These are phyloP conservation scores for Delphinapterus leucas DNA, from an alignment of 2,113 vertebrate species.

Conservation along the genomic window DNA sequence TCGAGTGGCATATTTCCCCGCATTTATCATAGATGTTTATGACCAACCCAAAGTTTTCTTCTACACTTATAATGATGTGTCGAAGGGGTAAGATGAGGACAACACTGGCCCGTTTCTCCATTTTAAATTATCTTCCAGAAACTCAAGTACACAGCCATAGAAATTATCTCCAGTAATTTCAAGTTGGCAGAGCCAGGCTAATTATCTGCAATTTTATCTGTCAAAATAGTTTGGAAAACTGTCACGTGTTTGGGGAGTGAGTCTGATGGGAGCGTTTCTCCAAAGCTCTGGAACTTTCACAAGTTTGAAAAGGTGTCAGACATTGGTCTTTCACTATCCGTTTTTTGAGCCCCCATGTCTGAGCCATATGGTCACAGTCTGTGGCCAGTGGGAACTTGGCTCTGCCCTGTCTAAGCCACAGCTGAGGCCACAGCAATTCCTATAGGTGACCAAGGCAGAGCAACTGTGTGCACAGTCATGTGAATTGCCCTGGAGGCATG, in stretches of 20 bases:
- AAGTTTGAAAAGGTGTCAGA: not conserved
- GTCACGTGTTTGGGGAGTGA: not conserved
- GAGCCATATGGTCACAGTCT: not conserved
- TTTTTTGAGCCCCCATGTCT: not conserved
- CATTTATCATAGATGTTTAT: not conserved
- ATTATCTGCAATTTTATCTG: constrained; percentile 71
- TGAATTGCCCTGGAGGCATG: not conserved
- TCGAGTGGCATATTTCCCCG: not conserved
- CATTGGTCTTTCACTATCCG: not conserved
- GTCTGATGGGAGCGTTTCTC: not conserved
- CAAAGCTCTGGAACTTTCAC: not conserved
- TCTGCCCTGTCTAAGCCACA: not conserved
- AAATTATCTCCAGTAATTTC: constrained; percentile 60
- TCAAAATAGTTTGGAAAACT: constrained; percentile 61
- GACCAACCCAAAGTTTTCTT: not conserved
- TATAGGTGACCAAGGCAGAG: not conserved
- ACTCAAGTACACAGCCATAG: constrained; percentile 39
- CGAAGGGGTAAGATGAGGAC: constrained; percentile 45
- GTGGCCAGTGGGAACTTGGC: not conserved
- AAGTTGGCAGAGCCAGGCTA: constrained; percentile 56
- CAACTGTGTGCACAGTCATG: accelerated
- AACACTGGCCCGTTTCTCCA: not conserved
- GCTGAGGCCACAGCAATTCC: not conserved
- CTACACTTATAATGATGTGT: not conserved
- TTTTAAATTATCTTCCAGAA: constrained; percentile 50